Conservation (phyloP, 1,140 invertebrate species). For the Maniola jurtina region DNA sequence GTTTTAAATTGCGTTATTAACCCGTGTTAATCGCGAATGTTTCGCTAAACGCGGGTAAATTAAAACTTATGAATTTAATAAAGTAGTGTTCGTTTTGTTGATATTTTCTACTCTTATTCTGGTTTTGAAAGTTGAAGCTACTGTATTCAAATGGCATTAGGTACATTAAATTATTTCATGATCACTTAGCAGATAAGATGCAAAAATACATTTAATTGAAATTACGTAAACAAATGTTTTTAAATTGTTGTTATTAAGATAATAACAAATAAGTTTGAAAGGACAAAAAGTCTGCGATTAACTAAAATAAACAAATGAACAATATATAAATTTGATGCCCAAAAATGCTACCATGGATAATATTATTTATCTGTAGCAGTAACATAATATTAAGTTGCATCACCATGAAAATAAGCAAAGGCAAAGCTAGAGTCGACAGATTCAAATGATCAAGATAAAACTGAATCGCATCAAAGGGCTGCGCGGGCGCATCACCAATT, state of each 20-base stretch:
- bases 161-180: too few species aligned
- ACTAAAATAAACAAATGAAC: neutral
- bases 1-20: constrained; percentile 77
- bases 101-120: neutral
- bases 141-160: too few species aligned
- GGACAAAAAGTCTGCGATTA: too few species aligned
- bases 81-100: neutral
- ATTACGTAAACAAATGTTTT: too few species aligned
- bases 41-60: constrained; percentile 45
- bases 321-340: neutral
- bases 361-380: too few species aligned
- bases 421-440: neutral
- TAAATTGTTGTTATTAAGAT: too few species aligned
- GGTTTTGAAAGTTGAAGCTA: too few species aligned
- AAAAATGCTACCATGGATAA: too few species aligned
- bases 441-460: constrained; percentile 20
- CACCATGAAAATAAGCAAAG: neutral
- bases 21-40: constrained; percentile 67
- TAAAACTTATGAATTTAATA: constrained; percentile 34
- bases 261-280: too few species aligned
- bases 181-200: too few species aligned
- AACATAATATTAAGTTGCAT: neutral
- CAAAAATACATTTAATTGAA: too few species aligned
- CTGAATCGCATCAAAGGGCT: constrained; percentile 38
- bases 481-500: constrained; percentile 73